Percentiles rank a stretch among this genome's conserved stretches.
These are phyloP conservation scores for Unio delphinus DNA, from an alignment of 2,888 invertebrate genomes.

Conservation along the genomic window DNA sequence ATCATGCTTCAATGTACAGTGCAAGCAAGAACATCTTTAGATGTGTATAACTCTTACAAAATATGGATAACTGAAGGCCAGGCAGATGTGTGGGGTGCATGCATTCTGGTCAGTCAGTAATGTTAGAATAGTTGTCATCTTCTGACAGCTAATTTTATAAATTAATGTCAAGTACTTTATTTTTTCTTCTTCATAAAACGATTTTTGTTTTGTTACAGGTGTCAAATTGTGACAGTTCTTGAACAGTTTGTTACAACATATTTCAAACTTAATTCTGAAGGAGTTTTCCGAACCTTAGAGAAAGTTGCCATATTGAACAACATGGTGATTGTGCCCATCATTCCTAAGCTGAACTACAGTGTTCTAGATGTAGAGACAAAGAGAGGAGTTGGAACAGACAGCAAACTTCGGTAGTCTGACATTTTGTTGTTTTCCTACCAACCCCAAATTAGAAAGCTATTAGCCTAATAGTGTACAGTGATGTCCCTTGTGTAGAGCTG, in stretches of 20 bases:
- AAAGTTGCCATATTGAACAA: slow-evolving; percentile 22
- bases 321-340: slow-evolving; percentile 1
- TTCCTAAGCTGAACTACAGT: slow-evolving; percentile 28
- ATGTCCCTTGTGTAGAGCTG: too few relatives aligned
- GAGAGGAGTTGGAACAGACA: slow-evolving; percentile 47
- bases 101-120: too few relatives aligned
- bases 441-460: too few relatives aligned
- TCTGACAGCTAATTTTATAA: too few relatives aligned
- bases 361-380: slow-evolving; percentile 42
- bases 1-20: too few relatives aligned
- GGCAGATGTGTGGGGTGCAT: too few relatives aligned
- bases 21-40: too few relatives aligned
- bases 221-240: slow-evolving; percentile 8
- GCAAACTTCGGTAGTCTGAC: slow-evolving; percentile 40
- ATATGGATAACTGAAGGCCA: too few relatives aligned
- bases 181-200: background rate
- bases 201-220: slow-evolving; percentile 13
- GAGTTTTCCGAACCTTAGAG: slow-evolving; percentile 38
- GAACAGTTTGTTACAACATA: slow-evolving; percentile 23
- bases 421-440: background rate
- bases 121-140: too few relatives aligned
- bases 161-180: too few relatives aligned
- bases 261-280: slow-evolving; percentile 24
- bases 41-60: too few relatives aligned
- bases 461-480: too few relatives aligned